Base-by-base conservation (phyloP, 1,140 invertebrate species). In the Zaprionus kolodkinae region DNA sequence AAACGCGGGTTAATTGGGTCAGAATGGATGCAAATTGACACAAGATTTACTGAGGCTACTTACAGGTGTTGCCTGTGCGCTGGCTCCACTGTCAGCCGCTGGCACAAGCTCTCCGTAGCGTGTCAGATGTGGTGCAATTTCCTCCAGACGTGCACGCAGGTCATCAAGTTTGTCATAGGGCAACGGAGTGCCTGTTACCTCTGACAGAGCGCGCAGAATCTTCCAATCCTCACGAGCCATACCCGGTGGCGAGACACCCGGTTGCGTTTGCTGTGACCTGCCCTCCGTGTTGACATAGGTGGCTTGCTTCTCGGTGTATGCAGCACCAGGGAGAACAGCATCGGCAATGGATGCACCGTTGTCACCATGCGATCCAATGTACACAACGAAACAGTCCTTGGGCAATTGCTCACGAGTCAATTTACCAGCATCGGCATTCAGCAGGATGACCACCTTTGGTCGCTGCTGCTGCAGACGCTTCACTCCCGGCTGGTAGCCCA, bases 201-300 rank as follows among this genome's bases (percentile, higher is more conserved):
- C 94, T 15, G 94, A 95, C 3, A 95, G 91, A 12, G 95, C 94
- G 69, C 95, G 94, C 78, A 99, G 96, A 72, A 99, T 99, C 94
- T 99, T 99, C 99, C 99, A 99, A 94, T 99, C 99, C 79, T 98
- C 97, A 67, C 98, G 95, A 1, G 98, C 98, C 93, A 97, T 94
- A 71, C 98, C 98, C 13, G 99, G 99, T 48, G 99, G 97, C 27
- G 96, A 96, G n/a, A 99, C 96, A 13, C 98, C 99, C 4, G 95
- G 94, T 48, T 96, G 94, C 2, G 98, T 98, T 94, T 98, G 96
- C 93, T 99, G 99, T n/a, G 98, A 95, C 64, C 99, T 94, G 10
- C 99, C 99, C 94, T 99, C 99, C 0, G 97, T 99, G 93, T 99
- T 99, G 0, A 99, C 98, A 93, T 98, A 99, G 13, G 96, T 99